These are phyloP conservation scores for Reinhardtius hippoglossoides DNA, from an alignment of 2,113 vertebrate species.

Conservation along the genomic window DNA sequence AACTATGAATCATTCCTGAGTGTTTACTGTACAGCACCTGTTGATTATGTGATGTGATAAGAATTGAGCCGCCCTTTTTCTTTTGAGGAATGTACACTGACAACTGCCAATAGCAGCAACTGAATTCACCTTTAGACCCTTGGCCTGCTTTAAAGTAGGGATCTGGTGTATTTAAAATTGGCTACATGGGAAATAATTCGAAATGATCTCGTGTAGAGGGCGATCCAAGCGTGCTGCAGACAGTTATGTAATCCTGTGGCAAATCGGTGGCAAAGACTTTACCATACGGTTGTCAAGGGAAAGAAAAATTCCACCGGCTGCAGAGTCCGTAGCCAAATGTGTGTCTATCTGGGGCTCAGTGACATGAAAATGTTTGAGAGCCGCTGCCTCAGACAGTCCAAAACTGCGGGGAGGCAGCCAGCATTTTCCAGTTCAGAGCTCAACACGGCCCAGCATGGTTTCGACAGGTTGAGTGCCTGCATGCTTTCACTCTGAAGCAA, in stretches of 20 bases:
- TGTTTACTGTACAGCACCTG: constrained; percentile 70
- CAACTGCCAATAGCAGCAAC: constrained; percentile 1
- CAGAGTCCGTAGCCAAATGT: constrained; percentile 17
- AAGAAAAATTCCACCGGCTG: constrained; percentile 13
- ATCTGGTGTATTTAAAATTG: not conserved
- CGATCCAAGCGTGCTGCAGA: not conserved
- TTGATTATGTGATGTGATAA: constrained; percentile 50
- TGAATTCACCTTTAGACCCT: not conserved
- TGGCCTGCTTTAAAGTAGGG: not conserved
- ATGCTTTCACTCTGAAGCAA: constrained; percentile 72
- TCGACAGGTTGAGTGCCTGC: constrained; percentile 76
- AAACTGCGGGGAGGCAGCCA: constrained; percentile 65
- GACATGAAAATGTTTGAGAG: constrained; percentile 64
- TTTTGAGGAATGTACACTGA: constrained; percentile 32
- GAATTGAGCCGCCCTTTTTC: constrained; percentile 28
- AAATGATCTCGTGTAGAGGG: not conserved
- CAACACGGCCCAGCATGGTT: constrained; percentile 60
- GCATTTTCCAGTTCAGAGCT: constrained; percentile 72
- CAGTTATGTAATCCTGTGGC: constrained; percentile 6
- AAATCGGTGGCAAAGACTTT: constrained; percentile 1
- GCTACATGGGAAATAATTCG: not conserved
- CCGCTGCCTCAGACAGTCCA: constrained; percentile 55
- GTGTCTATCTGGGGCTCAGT: constrained; percentile 38
- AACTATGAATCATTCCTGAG: constrained; percentile 61
- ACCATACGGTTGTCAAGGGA: not conserved